These are phyloP conservation scores for Catagonus wagneri DNA, from an alignment of 2,113 vertebrate genomes.

Conservation along the genomic window DNA sequence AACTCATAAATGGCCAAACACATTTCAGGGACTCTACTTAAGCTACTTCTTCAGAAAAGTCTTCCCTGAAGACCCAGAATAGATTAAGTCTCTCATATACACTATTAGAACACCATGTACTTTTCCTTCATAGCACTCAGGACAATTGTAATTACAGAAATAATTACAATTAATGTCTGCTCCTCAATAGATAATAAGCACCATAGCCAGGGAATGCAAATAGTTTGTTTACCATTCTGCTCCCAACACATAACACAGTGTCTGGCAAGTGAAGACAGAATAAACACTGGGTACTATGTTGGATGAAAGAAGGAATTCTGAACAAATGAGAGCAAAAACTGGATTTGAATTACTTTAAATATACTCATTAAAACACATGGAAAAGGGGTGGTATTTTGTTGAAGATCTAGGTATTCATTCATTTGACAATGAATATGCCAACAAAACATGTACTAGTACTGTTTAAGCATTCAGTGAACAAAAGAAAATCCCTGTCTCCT, in stretches of 20 bases:
- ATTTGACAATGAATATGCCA: neutral
- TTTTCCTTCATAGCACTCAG: neutral
- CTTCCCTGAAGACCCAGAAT: constrained; percentile 20
- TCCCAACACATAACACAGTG: neutral
- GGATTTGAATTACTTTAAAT: neutral
- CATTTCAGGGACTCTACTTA: neutral
- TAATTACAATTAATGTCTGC: neutral
- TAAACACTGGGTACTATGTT: neutral
- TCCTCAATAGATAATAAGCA: neutral
- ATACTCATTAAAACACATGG: neutral
- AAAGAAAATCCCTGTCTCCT: neutral
- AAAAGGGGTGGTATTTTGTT: neutral
- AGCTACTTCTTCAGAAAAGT: neutral
- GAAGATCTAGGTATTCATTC: neutral
- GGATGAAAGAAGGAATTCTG: neutral
- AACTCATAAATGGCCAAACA: neutral
- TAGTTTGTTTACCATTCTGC: neutral
- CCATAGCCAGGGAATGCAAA: neutral
- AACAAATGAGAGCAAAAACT: constrained; percentile 1
- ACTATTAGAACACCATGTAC: neutral
- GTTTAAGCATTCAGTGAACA: neutral
- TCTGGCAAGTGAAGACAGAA: neutral
- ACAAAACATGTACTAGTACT: neutral
- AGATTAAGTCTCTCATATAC: neutral
- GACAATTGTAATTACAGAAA: constrained; percentile 11